Evolutionary conservation across 1,140 invertebrate genomes (phyloP), one percentile per base, ranked within the genome.

Genomic region (Hydropsyche tenuis): DNA sequence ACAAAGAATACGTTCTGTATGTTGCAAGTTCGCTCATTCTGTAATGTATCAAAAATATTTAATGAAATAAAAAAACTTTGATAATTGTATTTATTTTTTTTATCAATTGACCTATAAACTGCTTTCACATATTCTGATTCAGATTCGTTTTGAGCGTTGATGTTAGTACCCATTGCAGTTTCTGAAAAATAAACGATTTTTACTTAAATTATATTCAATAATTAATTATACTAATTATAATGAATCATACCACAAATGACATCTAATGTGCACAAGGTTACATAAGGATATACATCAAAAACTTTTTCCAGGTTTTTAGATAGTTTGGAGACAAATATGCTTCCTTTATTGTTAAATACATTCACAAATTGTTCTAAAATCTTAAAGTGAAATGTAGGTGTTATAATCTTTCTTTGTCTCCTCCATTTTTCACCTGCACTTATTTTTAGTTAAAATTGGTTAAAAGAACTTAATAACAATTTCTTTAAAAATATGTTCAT

Each of bases 361-460:
- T 90, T 87, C n/a, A 94, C 79, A 79, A 96, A 96, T 79, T 93
- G 89, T 77, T 96, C 90, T 27, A 96, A 84, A 73, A 96, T 94
- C 78, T 90, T 90, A 80, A 95, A 95, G 82, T 96, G 94, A 80
- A 96, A 96, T 0, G 93, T 90, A 11, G 94, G 94, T 0, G 94
- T 96, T 48, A 78, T 73, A 20, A 78, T 78, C 72, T 78, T 78
- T 56, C 74, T 66, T 14, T 75, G 74, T 53, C 43, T 60, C 11
- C 66, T 42, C 77, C 77, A 78, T 72, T 78, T 78, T 3, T 70
- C 27, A 14, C 74, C 77, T 78, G 25, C 18, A 56, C 9, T 7
- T 7, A 20, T n/a, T n/a, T n/a, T n/a, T 45, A 1, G 9, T 68
- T 45, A 20, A 18, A 51, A 51, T 43, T 43, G 5, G 37, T 43